Evolutionary conservation across 2,797 vertebrate genomes (phyloP).

Genomic region (Lagorchestes hirsutus): DNA sequence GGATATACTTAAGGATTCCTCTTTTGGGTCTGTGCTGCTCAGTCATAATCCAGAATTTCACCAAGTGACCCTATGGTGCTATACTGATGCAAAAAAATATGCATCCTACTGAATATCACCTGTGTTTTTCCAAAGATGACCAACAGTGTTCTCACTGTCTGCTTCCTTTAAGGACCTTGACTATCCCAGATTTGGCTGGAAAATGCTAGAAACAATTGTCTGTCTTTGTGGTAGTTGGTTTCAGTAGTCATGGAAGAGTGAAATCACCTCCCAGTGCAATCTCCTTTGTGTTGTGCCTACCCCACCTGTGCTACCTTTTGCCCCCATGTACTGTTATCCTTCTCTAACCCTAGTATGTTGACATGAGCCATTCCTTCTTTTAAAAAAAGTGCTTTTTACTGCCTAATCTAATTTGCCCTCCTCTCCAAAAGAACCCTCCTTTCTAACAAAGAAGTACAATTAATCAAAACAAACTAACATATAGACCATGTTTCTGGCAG

Average conservation of each 20-base stretch:
- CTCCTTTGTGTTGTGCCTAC: neutral
- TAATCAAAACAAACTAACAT: neutral
- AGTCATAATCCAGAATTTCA: neutral
- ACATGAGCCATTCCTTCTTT: constrained; percentile 33
- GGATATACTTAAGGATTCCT: neutral
- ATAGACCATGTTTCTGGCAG: no score
- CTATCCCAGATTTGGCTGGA: neutral
- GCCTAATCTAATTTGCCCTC: neutral
- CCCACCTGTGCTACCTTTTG: neutral
- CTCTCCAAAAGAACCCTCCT: neutral
- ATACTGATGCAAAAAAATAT: no score
- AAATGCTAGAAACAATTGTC: neutral
- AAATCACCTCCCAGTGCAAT: neutral
- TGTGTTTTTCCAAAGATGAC: neutral
- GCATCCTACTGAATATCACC: neutral
- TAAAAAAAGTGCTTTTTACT: neutral
- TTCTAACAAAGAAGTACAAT: neutral
- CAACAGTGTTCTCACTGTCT: neutral
- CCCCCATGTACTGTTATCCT: neutral
- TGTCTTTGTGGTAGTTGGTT: neutral
- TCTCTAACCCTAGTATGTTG: neutral
- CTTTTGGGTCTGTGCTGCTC: neutral
- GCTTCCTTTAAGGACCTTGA: neutral
- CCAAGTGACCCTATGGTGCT: no score
- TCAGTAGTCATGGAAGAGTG: neutral